These are phyloP conservation scores for Phalera bucephala DNA, from an alignment of 2,888 invertebrate genomes.

Conservation along the genomic window DNA sequence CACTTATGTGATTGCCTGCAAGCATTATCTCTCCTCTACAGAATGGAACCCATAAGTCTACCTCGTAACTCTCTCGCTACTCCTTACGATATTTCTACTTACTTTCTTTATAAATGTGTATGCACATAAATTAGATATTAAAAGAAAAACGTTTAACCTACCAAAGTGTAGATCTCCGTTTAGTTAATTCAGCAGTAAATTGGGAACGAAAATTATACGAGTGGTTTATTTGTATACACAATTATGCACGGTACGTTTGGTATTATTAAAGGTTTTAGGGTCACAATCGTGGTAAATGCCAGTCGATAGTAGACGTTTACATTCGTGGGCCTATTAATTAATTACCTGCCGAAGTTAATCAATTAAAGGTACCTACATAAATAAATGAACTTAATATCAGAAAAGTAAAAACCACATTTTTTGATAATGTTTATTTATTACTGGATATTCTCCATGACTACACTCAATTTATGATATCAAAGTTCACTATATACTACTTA, in stretches of 20 bases:
- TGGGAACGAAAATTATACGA: background rate
- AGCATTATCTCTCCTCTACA: slow-evolving; percentile 78
- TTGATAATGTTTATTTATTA: too few species aligned
- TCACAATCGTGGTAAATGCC: too few species aligned
- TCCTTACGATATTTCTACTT: slow-evolving; percentile 70
- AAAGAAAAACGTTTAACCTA: slow-evolving; percentile 28
- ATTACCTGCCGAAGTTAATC: too few species aligned
- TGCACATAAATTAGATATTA: slow-evolving; percentile 57
- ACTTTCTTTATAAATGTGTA: slow-evolving; percentile 53
- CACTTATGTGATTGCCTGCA: slow-evolving; percentile 83
- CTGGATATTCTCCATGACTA: too few species aligned
- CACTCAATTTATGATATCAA: too few species aligned
- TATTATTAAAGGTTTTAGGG: too few species aligned
- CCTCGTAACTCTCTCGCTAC: slow-evolving; percentile 74
- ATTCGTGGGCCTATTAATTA: too few species aligned
- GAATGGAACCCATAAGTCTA: slow-evolving; percentile 81
- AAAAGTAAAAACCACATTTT: too few species aligned
- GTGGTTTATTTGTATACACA: background rate
- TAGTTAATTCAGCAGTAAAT: slow-evolving; percentile 2
- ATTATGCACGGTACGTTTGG: background rate
- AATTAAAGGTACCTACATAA: too few species aligned
- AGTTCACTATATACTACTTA: too few species aligned
- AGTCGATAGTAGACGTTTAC: too few species aligned
- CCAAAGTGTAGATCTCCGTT: slow-evolving; percentile 9
- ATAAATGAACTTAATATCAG: too few species aligned